phyloP scores from a whole-genome alignment of 2,797 vertebrate genomes.

The Galaxias olidus region DNA sequence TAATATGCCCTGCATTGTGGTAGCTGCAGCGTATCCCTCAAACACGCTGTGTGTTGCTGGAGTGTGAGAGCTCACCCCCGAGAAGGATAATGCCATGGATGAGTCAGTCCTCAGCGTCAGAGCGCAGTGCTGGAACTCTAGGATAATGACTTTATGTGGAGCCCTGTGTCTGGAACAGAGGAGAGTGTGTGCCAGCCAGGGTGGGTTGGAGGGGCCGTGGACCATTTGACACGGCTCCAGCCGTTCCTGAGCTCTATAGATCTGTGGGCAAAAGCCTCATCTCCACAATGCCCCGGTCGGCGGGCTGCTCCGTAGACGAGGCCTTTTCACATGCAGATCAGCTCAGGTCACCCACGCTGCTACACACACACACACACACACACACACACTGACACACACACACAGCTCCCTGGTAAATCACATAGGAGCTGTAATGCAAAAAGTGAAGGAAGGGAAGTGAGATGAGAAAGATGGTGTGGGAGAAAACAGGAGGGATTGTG shows the following conservation, averaged over 20 bases:
- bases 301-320: constrained; percentile 34
- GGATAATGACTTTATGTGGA: constrained; percentile 31
- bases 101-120: constrained; percentile 44
- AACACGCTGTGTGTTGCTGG: constrained; percentile 18
- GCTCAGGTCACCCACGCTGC: constrained; percentile 16
- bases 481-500: constrained; percentile 7
- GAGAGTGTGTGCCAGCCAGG: background rate
- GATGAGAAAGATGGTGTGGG: constrained; percentile 16
- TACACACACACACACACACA: constrained; percentile 14
- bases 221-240: background rate
- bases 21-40: background rate
- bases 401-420: constrained; percentile 29
- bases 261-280: constrained; percentile 32
- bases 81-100: constrained; percentile 46
- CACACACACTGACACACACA: constrained; percentile 2
- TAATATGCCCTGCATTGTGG: background rate
- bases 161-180: too few relatives aligned
- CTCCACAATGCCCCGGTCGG: constrained; percentile 28
- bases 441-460: constrained; percentile 30
- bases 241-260: background rate
- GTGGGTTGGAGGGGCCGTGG: constrained; percentile 17
- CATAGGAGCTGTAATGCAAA: constrained; percentile 44
- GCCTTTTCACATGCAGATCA: constrained; percentile 67
- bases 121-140: constrained; percentile 16
- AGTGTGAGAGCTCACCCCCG: constrained; percentile 19